Evolutionary conservation across 37 sponge, comb jelly and placozoan genomes (phyloP).

Genomic region (Beroe forskalii): DNA sequence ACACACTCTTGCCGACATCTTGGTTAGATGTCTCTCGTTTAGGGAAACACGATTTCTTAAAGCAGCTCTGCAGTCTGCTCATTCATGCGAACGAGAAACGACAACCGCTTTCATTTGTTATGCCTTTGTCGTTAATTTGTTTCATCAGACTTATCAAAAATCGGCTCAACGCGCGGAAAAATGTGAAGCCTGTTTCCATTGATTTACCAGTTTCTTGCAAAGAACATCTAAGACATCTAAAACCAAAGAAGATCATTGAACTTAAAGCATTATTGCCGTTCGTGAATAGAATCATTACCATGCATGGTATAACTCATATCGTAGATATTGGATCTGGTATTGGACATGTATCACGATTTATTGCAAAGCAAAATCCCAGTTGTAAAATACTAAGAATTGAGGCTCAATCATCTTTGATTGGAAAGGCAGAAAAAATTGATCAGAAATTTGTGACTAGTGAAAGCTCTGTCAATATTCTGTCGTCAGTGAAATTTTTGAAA

Average conservation of each 20-base stretch:
- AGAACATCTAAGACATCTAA: background rate
- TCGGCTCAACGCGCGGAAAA: background rate
- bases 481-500: background rate
- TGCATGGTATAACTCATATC: background rate
- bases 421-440: constrained; percentile 31
- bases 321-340: constrained; percentile 49
- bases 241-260: constrained; percentile 30
- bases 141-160: background rate
- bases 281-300: background rate
- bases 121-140: constrained; percentile 11
- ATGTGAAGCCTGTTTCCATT: background rate
- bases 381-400: constrained; percentile 1
- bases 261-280: background rate
- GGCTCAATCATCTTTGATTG: constrained; percentile 3
- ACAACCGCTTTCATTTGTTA: background rate
- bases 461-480: background rate
- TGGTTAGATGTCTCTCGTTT: background rate
- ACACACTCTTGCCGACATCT: background rate
- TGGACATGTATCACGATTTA: constrained; percentile 24
- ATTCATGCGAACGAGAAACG: background rate
- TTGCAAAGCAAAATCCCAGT: constrained; percentile 43
- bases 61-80: background rate
- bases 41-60: background rate
- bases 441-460: background rate
- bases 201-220: constrained; percentile 13